A percentile compares a stretch with the other conserved stretches of the same genome.
These are phyloP conservation scores for Apostichopus japonicus DNA, from an alignment of 35 echinoderm and acorn worm species.

Conservation along the genomic window DNA sequence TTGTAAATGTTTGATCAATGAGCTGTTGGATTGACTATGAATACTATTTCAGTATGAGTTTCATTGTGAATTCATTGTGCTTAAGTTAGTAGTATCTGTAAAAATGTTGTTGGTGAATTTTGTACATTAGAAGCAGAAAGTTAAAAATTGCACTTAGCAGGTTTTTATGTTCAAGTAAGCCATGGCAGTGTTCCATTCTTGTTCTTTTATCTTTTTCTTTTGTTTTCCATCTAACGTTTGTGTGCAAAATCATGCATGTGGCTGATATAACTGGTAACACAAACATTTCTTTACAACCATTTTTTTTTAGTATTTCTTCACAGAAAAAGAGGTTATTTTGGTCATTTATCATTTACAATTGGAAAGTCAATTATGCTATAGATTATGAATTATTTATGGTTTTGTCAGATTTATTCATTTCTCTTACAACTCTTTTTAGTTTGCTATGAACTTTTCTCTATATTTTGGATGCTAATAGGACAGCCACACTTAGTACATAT, in stretches of 20 bases:
- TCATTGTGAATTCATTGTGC: neutral
- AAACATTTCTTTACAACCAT: no score
- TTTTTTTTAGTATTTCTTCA: no score
- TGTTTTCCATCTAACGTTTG: no score
- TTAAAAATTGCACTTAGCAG: no score
- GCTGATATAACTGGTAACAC: no score
- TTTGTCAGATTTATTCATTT: neutral
- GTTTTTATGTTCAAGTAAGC: no score
- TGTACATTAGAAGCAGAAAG: neutral
- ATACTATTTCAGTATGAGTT: conserved; percentile 1
- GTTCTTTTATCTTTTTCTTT: no score
- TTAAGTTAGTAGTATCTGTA: neutral
- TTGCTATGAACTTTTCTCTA: neutral
- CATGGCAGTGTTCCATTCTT: no score
- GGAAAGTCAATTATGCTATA: neutral
- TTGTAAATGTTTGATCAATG: neutral
- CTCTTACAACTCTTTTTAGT: neutral
- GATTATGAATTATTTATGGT: neutral
- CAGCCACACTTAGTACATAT: no score
- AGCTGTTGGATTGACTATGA: neutral
- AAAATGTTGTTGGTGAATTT: neutral
- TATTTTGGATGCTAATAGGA: neutral
- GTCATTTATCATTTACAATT: no score
- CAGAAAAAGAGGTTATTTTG: no score
- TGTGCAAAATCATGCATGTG: no score